Percentiles rank a stretch among this genome's conserved stretches.
Evolutionary conservation across 2,797 vertebrate species (phyloP).

Genomic region (Pampus argenteus): DNA sequence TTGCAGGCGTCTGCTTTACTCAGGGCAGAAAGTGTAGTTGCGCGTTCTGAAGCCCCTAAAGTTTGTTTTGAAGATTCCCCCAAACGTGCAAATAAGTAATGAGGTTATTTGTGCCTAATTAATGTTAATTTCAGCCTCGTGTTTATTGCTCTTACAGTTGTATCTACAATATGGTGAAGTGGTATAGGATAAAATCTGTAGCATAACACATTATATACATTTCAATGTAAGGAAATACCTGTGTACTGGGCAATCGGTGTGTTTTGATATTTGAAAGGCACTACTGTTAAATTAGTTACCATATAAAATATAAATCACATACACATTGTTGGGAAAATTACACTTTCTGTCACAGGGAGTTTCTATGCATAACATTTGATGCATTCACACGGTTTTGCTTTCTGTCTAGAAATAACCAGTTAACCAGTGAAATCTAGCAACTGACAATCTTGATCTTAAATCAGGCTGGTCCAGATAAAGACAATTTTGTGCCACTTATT

Average conservation of each 20-base stretch:
- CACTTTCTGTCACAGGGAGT: constrained; percentile 10
- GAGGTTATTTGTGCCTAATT: constrained; percentile 53
- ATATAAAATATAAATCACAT: constrained; percentile 24
- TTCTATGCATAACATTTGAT: constrained; percentile 36
- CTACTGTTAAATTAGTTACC: constrained; percentile 18
- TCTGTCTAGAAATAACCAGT: constrained; percentile 40
- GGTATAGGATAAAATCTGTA: constrained; percentile 18
- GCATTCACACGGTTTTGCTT: constrained; percentile 24
- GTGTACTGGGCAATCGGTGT: constrained; percentile 9
- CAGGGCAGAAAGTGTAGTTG: constrained; percentile 15
- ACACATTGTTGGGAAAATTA: constrained; percentile 12
- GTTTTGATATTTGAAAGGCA: constrained; percentile 14
- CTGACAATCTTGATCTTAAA: constrained; percentile 51
- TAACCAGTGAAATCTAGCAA: constrained; percentile 45
- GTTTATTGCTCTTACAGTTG: constrained; percentile 1
- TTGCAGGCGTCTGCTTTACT: constrained; percentile 15
- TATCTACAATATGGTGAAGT: constrained; percentile 19
- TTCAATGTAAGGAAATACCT: constrained; percentile 53
- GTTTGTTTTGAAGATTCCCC: constrained; percentile 9
- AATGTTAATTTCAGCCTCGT: constrained; percentile 10
- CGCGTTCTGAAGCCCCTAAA: constrained; percentile 20
- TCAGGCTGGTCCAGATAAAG: constrained; percentile 59
- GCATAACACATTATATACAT: constrained; percentile 64
- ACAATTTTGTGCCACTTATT: not conserved
- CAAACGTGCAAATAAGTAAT: constrained; percentile 4